Base-by-base conservation (phyloP, 2,113 vertebrate genomes). In the Holacanthus passer region DNA sequence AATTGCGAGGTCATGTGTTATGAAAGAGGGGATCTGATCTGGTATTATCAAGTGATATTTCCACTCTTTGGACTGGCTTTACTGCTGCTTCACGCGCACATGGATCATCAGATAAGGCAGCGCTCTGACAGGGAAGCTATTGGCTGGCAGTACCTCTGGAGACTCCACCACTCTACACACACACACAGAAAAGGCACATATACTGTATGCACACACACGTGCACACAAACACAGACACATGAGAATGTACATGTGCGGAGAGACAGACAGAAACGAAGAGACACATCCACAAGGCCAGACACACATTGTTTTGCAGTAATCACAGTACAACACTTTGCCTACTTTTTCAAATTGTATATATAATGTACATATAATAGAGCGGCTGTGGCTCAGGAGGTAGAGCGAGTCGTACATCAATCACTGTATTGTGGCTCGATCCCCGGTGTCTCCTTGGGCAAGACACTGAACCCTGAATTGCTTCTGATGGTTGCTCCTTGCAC, bases 101-200 rank as follows among this genome's bases (percentile, higher is more conserved):
- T 88, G 85, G 83, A 90, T 93, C 89, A 85, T 88, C 79, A 85
- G 82, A 91, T 90, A 86, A 88, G 83, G 62, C 82, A 60, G 87
- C 31, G 14, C 81, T 78, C 55, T 88, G 90, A 87, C 89, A 80
- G 84, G 73, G 22, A 82, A 81, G 83, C 63, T 82, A 83, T 80
- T 69, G 88, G 84, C 79, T 82, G 78, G 58, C 71, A 48, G 60
- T 1, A 37, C 75, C 84, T 89, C 73, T 62, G 80, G 87, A 79
- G 70, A 69, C 62, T 72, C 47, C 7, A 16, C 37, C 66, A 64
- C 41, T 73, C 59, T 35, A 58, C 73, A 39, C 66, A 72, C 56
- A 60, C 58, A 73, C 66, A 60, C 45, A 64, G 32, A 63, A 55
- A 79, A 41, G 47, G 7, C 32, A 71, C 79, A 64, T 14, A 77